phyloP scores from a whole-genome alignment of 2,797 vertebrate species.

The Oreochromis mossambicus region DNA sequence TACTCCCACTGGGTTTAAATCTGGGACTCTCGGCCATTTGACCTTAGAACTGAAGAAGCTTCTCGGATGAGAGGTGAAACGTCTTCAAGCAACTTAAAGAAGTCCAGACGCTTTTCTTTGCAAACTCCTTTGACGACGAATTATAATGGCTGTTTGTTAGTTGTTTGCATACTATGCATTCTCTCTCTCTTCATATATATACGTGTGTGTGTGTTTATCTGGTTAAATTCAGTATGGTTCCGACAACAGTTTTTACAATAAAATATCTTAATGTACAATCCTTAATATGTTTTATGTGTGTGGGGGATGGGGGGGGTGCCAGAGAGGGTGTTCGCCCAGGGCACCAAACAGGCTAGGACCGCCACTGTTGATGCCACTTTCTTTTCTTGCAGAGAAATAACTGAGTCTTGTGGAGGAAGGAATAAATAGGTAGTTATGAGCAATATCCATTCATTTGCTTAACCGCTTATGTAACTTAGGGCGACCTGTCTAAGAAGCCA shows the following conservation, averaged over 20 bases:
- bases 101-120: too few relatives aligned
- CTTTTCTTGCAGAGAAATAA: background rate
- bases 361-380: background rate
- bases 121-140: too few relatives aligned
- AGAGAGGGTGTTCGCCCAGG: background rate
- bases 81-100: too few relatives aligned
- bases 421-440: background rate
- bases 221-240: background rate
- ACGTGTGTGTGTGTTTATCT: background rate
- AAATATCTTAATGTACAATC: background rate
- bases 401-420: background rate
- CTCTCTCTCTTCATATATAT: background rate
- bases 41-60: too few relatives aligned
- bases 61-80: too few relatives aligned
- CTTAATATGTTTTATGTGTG: background rate
- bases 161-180: too few relatives aligned
- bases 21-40: too few relatives aligned
- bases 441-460: background rate
- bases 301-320: fast-evolving
- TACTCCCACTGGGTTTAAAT: too few relatives aligned
- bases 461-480: background rate
- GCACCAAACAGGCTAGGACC: background rate
- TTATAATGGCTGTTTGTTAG: background rate
- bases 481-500: background rate
- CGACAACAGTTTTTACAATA: background rate